A percentile compares a stretch with the other conserved stretches of the same genome.
Conservation (phyloP, 2,113 vertebrate species). For the Passer domesticus region DNA sequence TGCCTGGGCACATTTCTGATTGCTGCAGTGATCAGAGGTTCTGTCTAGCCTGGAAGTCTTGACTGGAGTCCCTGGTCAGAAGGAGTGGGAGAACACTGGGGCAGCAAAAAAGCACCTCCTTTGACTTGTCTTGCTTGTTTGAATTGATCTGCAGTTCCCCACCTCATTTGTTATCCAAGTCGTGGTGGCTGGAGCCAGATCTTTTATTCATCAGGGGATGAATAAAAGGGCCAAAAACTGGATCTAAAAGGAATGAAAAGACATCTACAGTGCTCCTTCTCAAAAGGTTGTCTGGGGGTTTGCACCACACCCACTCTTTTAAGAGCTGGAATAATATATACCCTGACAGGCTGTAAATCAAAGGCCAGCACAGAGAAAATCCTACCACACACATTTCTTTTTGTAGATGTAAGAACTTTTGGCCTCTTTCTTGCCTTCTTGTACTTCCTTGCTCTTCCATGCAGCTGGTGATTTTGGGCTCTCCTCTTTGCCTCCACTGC, state of each 20-base stretch:
- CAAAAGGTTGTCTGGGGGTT: neutral
- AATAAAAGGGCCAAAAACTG: neutral
- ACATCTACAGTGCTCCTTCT: neutral
- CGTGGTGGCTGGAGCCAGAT: neutral
- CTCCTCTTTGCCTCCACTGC: neutral
- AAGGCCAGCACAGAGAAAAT: neutral
- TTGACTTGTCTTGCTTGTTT: neutral
- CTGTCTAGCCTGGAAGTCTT: neutral
- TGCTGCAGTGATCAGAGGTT: neutral
- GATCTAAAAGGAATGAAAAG: neutral
- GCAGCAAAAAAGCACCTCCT: neutral
- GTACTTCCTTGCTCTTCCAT: neutral
- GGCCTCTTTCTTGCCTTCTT: neutral
- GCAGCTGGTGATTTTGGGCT: neutral
- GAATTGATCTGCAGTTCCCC: neutral
- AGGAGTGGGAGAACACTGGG: neutral
- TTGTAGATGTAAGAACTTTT: neutral
- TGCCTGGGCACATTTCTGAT: neutral
- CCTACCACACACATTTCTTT: neutral
- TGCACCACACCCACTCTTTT: neutral
- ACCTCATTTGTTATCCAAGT: neutral
- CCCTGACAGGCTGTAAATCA: constrained; percentile 19
- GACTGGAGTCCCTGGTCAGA: neutral
- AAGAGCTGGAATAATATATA: neutral
- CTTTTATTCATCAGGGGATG: neutral